These are phyloP conservation scores for Pollenia labialis DNA, from an alignment of 2,888 invertebrate genomes.

Conservation along the genomic window DNA sequence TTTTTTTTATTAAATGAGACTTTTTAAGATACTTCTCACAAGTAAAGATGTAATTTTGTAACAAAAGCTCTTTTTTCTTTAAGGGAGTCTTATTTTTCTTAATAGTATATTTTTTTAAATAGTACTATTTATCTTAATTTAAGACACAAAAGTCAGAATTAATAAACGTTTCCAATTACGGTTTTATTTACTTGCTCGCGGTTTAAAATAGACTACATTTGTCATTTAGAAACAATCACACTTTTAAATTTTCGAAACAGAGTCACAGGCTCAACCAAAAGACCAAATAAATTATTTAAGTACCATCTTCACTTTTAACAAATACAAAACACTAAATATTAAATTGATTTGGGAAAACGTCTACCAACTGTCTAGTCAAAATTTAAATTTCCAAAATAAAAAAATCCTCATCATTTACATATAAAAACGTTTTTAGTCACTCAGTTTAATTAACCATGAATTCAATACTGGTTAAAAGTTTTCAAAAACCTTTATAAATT, in stretches of 20 bases:
- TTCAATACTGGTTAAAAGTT: constrained; percentile 8
- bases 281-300: neutral
- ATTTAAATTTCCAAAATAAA: neutral
- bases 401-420: neutral
- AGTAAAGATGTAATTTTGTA: too few relatives aligned
- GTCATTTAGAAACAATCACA: neutral
- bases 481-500: neutral
- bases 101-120: too few relatives aligned
- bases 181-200: too few relatives aligned
- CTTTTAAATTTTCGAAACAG: neutral
- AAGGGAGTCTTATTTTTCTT: too few relatives aligned
- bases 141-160: too few relatives aligned
- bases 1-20: too few relatives aligned
- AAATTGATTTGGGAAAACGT: neutral
- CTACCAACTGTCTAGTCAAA: constrained; percentile 17
- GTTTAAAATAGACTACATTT: too few relatives aligned
- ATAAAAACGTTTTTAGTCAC: neutral
- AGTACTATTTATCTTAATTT: too few relatives aligned
- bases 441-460: constrained; percentile 35
- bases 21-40: too few relatives aligned
- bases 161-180: too few relatives aligned
- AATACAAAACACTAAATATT: constrained; percentile 13
- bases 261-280: neutral
- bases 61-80: too few relatives aligned
- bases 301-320: neutral